phyloP scores from a whole-genome alignment of 2,888 invertebrate genomes.

The Phragmatobia fuliginosa region DNA sequence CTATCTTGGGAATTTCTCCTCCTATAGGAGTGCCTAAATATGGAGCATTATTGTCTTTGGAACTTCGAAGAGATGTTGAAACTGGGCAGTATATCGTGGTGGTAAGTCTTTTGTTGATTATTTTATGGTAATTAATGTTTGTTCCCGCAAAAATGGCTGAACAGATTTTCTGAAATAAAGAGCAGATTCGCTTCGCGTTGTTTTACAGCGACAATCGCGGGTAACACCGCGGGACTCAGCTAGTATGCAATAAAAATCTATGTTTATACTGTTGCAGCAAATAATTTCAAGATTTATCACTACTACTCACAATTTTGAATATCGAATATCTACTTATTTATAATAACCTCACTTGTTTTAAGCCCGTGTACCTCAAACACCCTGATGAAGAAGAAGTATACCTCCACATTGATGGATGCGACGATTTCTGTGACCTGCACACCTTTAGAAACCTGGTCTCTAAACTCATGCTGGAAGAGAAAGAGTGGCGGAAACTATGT shows the following conservation, averaged over 20 bases:
- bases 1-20: neutral
- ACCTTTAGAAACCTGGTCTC: slow-evolving; percentile 52
- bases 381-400: slow-evolving; percentile 48
- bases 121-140: no score
- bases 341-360: neutral
- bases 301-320: neutral
- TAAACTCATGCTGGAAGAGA: slow-evolving; percentile 38
- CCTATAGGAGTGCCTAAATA: slow-evolving; percentile 43
- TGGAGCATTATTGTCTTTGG: slow-evolving; percentile 48
- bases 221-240: no score
- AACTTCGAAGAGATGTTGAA: slow-evolving; percentile 49
- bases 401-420: slow-evolving; percentile 56
- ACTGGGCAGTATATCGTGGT: slow-evolving; percentile 59
- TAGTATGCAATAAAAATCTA: no score
- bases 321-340: neutral
- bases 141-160: no score
- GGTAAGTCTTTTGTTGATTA: no score
- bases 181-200: no score
- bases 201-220: no score
- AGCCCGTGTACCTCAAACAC: slow-evolving; percentile 59
- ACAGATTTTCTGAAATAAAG: no score
- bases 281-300: no score
- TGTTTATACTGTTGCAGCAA: no score
- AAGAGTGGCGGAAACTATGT: slow-evolving; percentile 11
- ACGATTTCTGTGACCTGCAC: slow-evolving; percentile 49